Evolutionary conservation across 2,797 vertebrate species (phyloP), one percentile per base, ranked within the genome.

Genomic region (Miichthys miiuy): DNA sequence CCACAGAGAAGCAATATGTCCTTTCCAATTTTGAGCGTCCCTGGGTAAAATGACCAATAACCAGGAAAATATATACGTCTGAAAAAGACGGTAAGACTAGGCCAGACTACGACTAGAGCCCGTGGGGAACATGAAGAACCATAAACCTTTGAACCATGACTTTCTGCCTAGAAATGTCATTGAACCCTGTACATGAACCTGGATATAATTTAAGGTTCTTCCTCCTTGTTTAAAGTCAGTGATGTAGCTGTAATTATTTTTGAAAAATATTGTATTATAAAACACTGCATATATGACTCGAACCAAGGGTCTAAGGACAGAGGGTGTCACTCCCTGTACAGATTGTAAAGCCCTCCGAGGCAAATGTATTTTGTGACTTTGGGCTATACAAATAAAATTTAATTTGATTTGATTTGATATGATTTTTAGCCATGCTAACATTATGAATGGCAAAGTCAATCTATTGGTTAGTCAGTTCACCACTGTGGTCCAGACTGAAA

Each of bases 11-110:
- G 70, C 82, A 73, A 61, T 78, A 82, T 56, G 67, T 81, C 65
- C 72, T 77, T 68, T 81, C 72, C 58, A 68, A 48, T 66, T 70
- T 68, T 56, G 65, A 69, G 47, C 1, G n/a, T 75, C 63, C 20
- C 34, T 51, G 72, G 72, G 61, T 65, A 62, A 72, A 78, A 77
- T 62, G 30, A 84, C 68, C 63, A 80, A 73, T 73, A 82, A 82
- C 78, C 44, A 46, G 72, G 44, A 79, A 67, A 82, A 60, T 67
- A 74, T 52, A 66, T 14, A 41, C 21, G 52, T 16, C 16, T n/a
- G 48, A 25, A 74, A 54, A 67, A 62, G 41, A 56, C 3, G 2
- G 13, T 21, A 6, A 13, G 52, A 48, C 25, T 0, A 21, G 41
- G 21, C 17, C 30, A 58, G 73, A 82, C 21, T 50, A 68, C 47